Evolutionary conservation across 2,888 invertebrate species (phyloP), one percentile per base, ranked within the genome.

Genomic region (Meghimatium bilineatum): DNA sequence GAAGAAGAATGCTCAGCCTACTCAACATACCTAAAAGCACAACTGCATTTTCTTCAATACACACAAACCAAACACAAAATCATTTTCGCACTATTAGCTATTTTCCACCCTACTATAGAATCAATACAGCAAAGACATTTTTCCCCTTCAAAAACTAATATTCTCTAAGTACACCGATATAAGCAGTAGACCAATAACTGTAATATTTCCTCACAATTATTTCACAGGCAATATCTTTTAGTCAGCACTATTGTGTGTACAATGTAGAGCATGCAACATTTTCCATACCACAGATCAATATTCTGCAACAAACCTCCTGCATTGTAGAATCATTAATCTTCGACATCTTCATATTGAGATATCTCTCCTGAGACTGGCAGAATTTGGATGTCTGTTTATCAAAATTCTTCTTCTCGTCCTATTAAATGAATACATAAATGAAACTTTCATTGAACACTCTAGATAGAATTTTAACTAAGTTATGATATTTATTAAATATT

Each of bases 381-480:
- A 98, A 99, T 94, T 99, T 99, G 88, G 97, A 96, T 5, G 99
- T 99, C 94, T 99, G 98, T 94, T 99, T 99, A 93, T 99, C 98
- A 94, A 98, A 99, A 94, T 98, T 98, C 95, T 99, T 98, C 94
- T 98, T 98, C 84, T 97, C 97, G 90, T 97, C 97, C 96, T 97
- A 94, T 23, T 94, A 2, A 74, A 74, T 8, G 20, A 52, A 32
- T 44, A 44, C 44, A 44, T 12, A 44, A 44, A 44, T 44, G 12
- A 44, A 8, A 12, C 44, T 8, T 44, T 44, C 44, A 44, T 44
- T 44, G 12, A 1, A n/a, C 17, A n/a, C 17, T 1, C 75, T 75
- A 1, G 26, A n/a, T 5, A 63, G 63, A 56, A 56, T 44, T 44
- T 5, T 44, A 44, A 44, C 12, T 12, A 44, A 44, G n/a, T n/a